These are phyloP conservation scores for Tortricodes alternella DNA, from an alignment of 2,888 invertebrate genomes.

Conservation along the genomic window DNA sequence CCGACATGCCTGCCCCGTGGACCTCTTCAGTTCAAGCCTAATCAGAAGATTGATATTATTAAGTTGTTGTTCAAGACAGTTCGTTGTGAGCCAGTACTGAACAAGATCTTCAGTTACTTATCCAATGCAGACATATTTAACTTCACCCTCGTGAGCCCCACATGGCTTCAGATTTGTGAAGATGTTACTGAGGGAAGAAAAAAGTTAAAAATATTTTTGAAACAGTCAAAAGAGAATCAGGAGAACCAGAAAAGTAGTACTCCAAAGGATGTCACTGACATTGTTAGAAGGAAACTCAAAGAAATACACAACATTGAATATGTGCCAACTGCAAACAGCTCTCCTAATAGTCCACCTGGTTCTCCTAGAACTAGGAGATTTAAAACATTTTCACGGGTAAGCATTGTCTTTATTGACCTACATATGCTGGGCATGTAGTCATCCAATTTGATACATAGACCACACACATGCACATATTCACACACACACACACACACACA, in stretches of 20 bases:
- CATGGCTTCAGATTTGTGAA: slow-evolving; percentile 65
- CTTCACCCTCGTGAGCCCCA: slow-evolving; percentile 63
- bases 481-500: too few species aligned
- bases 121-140: slow-evolving; percentile 67
- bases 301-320: slow-evolving; percentile 64
- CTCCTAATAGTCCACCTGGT: slow-evolving; percentile 56
- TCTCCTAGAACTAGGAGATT: slow-evolving; percentile 71
- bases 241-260: slow-evolving; percentile 55
- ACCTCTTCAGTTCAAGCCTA: slow-evolving; percentile 55
- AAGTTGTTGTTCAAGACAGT: slow-evolving; percentile 55
- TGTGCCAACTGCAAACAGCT: slow-evolving; percentile 39
- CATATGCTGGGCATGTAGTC: not conserved
- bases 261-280: slow-evolving; percentile 41
- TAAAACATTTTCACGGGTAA: slow-evolving; percentile 67
- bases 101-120: slow-evolving; percentile 63
- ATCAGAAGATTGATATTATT: slow-evolving; percentile 71
- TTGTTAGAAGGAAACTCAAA: slow-evolving; percentile 51
- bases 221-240: slow-evolving; percentile 62
- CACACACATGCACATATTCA: too few species aligned
- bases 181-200: slow-evolving; percentile 52
- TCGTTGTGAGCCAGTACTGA: slow-evolving; percentile 57
- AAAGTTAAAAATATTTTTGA: slow-evolving; percentile 53
- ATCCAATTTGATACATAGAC: not conserved
- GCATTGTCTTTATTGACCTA: not conserved
- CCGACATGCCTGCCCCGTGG: slow-evolving; percentile 43